phyloP scores from a whole-genome alignment of 2,113 vertebrate genomes.

The Silurus asotus region DNA sequence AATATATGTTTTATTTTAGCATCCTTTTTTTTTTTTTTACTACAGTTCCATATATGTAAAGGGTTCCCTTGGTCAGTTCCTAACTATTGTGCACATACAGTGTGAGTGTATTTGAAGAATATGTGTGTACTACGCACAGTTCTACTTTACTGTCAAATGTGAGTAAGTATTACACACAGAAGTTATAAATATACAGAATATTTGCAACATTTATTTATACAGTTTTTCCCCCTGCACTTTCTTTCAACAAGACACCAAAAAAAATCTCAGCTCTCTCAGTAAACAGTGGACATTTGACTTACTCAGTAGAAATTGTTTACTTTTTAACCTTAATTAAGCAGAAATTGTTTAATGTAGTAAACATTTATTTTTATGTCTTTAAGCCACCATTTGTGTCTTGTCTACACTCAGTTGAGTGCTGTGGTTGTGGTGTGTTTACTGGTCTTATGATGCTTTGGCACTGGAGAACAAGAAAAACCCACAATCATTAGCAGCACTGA shows the following conservation, averaged over 20 bases:
- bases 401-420: not conserved
- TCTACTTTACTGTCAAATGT: not conserved
- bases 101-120: not conserved
- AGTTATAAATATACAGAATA: not conserved
- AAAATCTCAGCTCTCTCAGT: not conserved
- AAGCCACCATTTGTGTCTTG: conserved; percentile 43
- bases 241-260: not conserved
- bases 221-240: not conserved
- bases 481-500: conserved; percentile 28
- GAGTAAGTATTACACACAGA: not conserved
- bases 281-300: no score
- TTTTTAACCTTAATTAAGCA: not conserved
- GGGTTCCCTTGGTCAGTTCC: not conserved
- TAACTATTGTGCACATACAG: not conserved
- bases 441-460: conserved; percentile 25
- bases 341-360: not conserved
- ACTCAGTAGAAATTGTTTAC: not conserved
- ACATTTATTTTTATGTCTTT: conserved; percentile 25
- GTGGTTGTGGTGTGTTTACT: conserved; percentile 19
- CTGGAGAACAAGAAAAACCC: not conserved
- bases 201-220: not conserved
- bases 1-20: not conserved
- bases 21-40: not conserved
- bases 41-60: not conserved
- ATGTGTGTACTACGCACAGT: not conserved